Evolutionary conservation across 2,888 invertebrate genomes (phyloP).

Genomic region (Antheraea assamensis): DNA sequence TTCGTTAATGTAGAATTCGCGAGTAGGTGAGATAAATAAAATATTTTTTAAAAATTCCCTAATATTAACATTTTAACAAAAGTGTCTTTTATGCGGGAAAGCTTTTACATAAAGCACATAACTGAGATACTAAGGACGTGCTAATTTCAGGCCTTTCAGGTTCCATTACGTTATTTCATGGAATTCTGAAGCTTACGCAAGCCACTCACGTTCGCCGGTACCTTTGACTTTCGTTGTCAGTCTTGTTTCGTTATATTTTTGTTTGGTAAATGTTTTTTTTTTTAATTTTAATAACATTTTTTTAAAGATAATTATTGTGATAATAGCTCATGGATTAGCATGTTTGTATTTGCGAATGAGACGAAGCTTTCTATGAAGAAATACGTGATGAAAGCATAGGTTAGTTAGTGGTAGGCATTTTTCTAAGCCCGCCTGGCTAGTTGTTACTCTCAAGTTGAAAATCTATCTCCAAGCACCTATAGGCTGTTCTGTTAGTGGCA

Average conservation of each 20-base stretch:
- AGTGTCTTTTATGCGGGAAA: conserved; percentile 8
- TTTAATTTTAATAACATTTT: background rate
- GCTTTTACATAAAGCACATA: conserved; percentile 12
- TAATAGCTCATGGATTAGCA: too few relatives aligned
- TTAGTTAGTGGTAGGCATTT: too few relatives aligned
- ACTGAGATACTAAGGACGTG: conserved; percentile 11
- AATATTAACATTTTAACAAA: conserved; percentile 10
- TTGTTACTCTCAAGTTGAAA: too few relatives aligned
- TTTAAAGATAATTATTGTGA: background rate
- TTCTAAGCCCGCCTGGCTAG: too few relatives aligned
- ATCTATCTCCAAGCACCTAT: too few relatives aligned
- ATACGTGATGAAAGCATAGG: too few relatives aligned
- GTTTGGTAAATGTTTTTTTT: conserved; percentile 12
- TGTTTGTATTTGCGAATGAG: too few relatives aligned
- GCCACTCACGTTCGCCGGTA: conserved; percentile 39
- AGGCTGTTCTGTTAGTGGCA: too few relatives aligned
- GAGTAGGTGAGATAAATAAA: background rate
- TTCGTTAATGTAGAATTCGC: background rate
- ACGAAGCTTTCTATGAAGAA: too few relatives aligned
- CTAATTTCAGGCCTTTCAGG: conserved; percentile 19
- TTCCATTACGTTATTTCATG: conserved; percentile 23
- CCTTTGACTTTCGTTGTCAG: conserved; percentile 19
- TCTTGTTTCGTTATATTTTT: background rate
- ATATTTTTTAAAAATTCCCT: background rate
- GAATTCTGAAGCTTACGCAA: conserved; percentile 25